A percentile compares a stretch with the other conserved stretches of the same genome.
Evolutionary conservation across 2,797 vertebrate genomes (phyloP).

Genomic region (Phylloscopus collybita): DNA sequence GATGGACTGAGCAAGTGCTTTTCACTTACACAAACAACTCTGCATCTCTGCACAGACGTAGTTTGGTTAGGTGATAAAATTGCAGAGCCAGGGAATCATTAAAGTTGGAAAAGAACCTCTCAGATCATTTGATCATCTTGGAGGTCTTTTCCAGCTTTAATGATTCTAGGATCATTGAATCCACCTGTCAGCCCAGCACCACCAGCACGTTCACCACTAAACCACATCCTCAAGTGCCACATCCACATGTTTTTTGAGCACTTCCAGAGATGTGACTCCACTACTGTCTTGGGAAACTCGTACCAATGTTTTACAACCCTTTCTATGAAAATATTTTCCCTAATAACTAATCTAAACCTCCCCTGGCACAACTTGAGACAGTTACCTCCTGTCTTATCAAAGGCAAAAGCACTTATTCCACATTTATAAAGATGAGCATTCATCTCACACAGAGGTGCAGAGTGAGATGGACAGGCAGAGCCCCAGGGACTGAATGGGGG

Average conservation of each 20-base stretch:
- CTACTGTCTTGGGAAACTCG: background rate
- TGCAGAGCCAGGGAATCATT: fast-evolving
- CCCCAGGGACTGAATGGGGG: background rate
- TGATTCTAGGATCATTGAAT: background rate
- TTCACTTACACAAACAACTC: background rate
- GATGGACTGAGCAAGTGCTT: background rate
- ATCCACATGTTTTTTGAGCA: background rate
- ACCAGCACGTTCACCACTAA: background rate
- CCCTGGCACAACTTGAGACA: background rate
- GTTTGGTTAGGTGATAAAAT: background rate
- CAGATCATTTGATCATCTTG: background rate
- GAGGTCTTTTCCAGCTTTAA: background rate
- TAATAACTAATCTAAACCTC: background rate
- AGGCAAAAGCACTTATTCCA: background rate
- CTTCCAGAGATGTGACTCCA: background rate
- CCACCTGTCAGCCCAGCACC: background rate
- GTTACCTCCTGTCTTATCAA: background rate
- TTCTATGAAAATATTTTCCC: background rate
- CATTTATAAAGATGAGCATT: background rate
- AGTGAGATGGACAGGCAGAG: background rate
- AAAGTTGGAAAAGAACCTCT: background rate
- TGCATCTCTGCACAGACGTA: background rate
- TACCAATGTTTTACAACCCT: background rate
- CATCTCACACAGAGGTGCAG: background rate
- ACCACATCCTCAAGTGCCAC: background rate